Conservation (phyloP, 2,888 invertebrate genomes). For the Carterocephalus palaemon region DNA sequence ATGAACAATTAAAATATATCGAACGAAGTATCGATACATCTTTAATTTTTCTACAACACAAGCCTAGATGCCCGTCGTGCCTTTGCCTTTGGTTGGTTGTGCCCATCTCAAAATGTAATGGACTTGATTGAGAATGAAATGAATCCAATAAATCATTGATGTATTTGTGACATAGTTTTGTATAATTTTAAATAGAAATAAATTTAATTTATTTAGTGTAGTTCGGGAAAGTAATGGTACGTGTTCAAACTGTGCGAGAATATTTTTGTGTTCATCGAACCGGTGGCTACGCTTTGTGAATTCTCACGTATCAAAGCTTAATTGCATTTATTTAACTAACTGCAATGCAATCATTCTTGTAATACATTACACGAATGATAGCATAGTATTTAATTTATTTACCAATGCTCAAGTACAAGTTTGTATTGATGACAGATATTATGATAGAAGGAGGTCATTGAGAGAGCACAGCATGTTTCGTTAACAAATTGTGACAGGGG, state of each 20-base stretch:
- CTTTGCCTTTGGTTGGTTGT: no score
- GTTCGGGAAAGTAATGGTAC: slow-evolving; percentile 55
- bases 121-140: slow-evolving; percentile 39
- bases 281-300: slow-evolving; percentile 51
- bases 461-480: slow-evolving; percentile 51
- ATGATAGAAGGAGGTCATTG: slow-evolving; percentile 42
- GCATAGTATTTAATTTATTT: background rate
- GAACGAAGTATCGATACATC: no score
- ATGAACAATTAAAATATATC: no score
- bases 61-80: no score
- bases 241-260: slow-evolving; percentile 28
- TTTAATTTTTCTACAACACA: no score
- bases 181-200: slow-evolving; percentile 34
- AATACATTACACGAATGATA: background rate
- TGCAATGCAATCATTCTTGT: background rate
- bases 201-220: slow-evolving; percentile 32
- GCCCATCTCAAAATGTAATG: slow-evolving; percentile 37
- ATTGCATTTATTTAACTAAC: background rate
- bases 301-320: slow-evolving; percentile 12
- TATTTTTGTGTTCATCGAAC: slow-evolving; percentile 37
- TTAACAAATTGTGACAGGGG: slow-evolving; percentile 31
- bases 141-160: slow-evolving; percentile 40
- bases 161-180: slow-evolving; percentile 42
- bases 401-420: slow-evolving; percentile 1
- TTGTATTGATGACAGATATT: slow-evolving; percentile 8